phyloP scores from a whole-genome alignment of 2,888 invertebrate genomes.

The Scaeva pyrastri region DNA sequence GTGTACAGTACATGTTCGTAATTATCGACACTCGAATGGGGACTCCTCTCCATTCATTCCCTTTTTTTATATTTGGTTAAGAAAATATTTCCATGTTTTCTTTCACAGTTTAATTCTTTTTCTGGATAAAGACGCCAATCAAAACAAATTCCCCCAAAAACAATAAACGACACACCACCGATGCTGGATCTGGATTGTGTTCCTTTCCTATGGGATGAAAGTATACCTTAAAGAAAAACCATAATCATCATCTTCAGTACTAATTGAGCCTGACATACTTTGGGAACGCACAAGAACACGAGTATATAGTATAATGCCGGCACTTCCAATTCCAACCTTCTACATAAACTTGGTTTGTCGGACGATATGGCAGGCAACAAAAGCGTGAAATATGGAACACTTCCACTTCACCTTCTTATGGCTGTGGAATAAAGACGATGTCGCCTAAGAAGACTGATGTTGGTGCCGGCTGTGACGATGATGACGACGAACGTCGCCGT shows the following conservation, averaged over 20 bases:
- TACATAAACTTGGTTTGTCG: conserved; percentile 26
- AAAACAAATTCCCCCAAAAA: conserved; percentile 27
- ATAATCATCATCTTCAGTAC: conserved; percentile 67
- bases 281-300: conserved; percentile 51
- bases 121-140: conserved; percentile 17
- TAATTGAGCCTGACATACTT: conserved; percentile 74
- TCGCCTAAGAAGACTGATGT: not conserved
- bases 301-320: not conserved
- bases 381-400: conserved; percentile 69
- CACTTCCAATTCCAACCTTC: not conserved
- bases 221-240: conserved; percentile 8
- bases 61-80: conserved; percentile 5
- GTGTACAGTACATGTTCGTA: conserved; percentile 14
- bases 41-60: conserved; percentile 14
- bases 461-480: not conserved
- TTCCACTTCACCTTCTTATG: conserved; percentile 28
- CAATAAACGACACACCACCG: not conserved
- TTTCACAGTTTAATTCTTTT: not conserved
- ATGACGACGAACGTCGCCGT: not conserved
- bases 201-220: not conserved
- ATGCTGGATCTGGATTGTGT: not conserved
- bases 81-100: conserved; percentile 13
- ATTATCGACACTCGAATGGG: conserved; percentile 37
- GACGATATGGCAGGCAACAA: conserved; percentile 59
- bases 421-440: conserved; percentile 14